These are phyloP conservation scores for Phrynocephalus vlangalii DNA, from an alignment of 2,797 vertebrate species.

Conservation along the genomic window DNA sequence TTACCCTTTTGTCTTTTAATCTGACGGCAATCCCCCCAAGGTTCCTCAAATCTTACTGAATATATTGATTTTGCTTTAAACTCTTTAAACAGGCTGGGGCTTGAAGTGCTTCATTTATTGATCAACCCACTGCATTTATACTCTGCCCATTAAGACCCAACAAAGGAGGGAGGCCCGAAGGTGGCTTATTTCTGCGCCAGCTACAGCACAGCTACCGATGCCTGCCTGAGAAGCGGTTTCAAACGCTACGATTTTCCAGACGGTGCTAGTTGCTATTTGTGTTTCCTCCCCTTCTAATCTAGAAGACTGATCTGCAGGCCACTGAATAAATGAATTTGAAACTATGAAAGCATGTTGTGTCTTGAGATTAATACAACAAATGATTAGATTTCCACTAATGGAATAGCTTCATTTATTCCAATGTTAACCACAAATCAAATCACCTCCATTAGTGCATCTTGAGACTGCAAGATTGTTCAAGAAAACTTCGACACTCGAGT, in stretches of 20 bases:
- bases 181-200: not conserved
- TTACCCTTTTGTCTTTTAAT: fast-evolving
- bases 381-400: not conserved
- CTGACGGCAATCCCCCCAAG: not conserved
- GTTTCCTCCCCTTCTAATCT: fast-evolving
- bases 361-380: not conserved
- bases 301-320: not conserved
- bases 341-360: not conserved
- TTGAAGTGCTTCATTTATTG: not conserved
- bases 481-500: not conserved
- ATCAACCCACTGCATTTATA: too few species aligned
- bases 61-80: not conserved
- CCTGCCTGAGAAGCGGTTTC: not conserved
- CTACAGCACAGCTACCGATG: not conserved
- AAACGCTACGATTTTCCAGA: not conserved
- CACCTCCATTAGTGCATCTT: not conserved
- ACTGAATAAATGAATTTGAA: not conserved
- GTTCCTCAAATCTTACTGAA: not conserved
- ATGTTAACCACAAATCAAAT: not conserved
- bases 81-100: not conserved
- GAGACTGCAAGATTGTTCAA: not conserved
- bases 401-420: not conserved
- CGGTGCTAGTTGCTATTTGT: fast-evolving
- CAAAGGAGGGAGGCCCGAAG: not conserved
- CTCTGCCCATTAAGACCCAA: not conserved